Evolutionary conservation across 2,888 invertebrate species (phyloP), one percentile per base, ranked within the genome.

Genomic region (Agrotis ipsilon): DNA sequence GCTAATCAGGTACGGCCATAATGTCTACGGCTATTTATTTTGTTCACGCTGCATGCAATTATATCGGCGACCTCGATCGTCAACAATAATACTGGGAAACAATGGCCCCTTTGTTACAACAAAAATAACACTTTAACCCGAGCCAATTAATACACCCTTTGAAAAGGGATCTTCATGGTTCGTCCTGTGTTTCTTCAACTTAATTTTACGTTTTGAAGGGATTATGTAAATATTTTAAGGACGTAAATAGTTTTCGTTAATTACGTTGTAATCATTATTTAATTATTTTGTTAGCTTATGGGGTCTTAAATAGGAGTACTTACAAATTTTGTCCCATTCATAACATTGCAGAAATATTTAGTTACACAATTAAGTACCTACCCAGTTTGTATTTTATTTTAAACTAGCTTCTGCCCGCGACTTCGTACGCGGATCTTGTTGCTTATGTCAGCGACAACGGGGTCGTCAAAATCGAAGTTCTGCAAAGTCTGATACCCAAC

Each of bases 41-140:
- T 72, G 76, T 80, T 71, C 73, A 78, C 73, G 82, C 68, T 75
- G 69, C 74, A 73, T 78, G 79, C 78, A 78, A 78, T 86, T 84
- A 80, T 74, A 77, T 74, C 54, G 68, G 68, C 58, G 84, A 80
- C 84, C 84, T 86, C 80, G 80, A 79, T 77, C 66, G 75, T 63
- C 49, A 62, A 71, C 73, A 80, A 76, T 78, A 80, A 82, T 80
- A 73, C 48, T 66, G 71, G 57, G 63, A 63, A 79, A 83, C 78
- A 85, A 81, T 76, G 18, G 74, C 55, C 63, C 63, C 72, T 78
- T 78, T 83, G 78, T 73, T 73, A 45, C 49, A 65, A 70, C 64
- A 76, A 66, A 76, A 75, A 82, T 76, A 78, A 74, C 62, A 75
- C 67, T 71, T 67, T 77, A 62, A 66, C 48, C 54, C 51, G 45